These are phyloP conservation scores for Clarias magur DNA, from an alignment of 2,113 vertebrate species.

Conservation along the genomic window DNA sequence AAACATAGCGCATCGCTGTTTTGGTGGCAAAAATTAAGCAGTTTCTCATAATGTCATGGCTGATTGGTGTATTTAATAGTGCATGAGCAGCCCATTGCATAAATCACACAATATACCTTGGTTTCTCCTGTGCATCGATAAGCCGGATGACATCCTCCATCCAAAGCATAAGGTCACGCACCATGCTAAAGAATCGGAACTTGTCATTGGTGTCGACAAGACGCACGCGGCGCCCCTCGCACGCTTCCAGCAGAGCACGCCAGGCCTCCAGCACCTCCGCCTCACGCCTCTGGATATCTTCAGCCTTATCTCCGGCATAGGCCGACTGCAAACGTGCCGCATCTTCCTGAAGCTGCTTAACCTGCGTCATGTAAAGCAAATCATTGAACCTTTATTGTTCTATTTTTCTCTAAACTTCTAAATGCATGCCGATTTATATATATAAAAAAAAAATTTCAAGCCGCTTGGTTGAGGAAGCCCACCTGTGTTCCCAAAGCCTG, in stretches of 20 bases:
- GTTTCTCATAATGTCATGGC: too few species aligned
- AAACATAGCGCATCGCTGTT: too few species aligned
- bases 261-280: slow-evolving; percentile 90
- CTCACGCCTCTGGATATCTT: slow-evolving; percentile 95
- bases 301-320: slow-evolving; percentile 95
- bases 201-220: slow-evolving; percentile 93
- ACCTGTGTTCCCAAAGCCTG: slow-evolving; percentile 96
- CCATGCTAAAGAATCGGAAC: slow-evolving; percentile 96
- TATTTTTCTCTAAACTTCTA: neutral
- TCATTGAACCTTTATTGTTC: neutral
- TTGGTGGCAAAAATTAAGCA: too few species aligned
- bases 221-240: slow-evolving; percentile 83
- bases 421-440: neutral
- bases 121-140: slow-evolving; percentile 95
- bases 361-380: slow-evolving; percentile 66
- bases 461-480: neutral
- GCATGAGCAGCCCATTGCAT: neutral
- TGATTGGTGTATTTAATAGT: too few species aligned
- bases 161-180: slow-evolving; percentile 96
- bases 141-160: slow-evolving; percentile 97
- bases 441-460: neutral
- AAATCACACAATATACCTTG: slow-evolving; percentile 64
- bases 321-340: slow-evolving; percentile 93
- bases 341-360: slow-evolving; percentile 95
- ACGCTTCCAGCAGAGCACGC: slow-evolving; percentile 87